These are phyloP conservation scores for Taenioides sp. DNA, from an alignment of 2,797 vertebrate genomes.

Conservation along the genomic window DNA sequence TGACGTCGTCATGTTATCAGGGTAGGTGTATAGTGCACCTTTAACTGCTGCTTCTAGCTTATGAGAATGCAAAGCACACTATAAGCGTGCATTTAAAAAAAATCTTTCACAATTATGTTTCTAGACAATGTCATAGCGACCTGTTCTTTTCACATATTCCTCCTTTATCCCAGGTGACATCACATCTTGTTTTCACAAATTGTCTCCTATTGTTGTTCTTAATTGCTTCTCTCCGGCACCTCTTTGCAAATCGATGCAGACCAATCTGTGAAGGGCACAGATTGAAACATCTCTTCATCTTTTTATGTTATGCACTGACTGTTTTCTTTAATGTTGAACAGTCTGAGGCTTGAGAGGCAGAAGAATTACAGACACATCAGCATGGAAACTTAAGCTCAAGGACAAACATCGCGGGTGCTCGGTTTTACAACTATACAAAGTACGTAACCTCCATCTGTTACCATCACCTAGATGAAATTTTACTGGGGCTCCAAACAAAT, in stretches of 20 bases:
- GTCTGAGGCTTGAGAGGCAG: conserved; percentile 9
- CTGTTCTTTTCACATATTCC: conserved; percentile 8
- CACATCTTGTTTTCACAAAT: conserved; percentile 20
- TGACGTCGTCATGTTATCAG: too few relatives aligned
- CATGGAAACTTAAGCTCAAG: conserved; percentile 21
- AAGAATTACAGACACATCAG: background rate
- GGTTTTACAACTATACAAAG: conserved; percentile 25
- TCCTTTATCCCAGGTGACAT: background rate
- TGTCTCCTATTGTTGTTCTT: conserved; percentile 1
- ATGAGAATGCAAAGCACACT: background rate
- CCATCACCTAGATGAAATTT: conserved; percentile 16
- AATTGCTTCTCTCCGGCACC: conserved; percentile 18
- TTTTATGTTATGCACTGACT: conserved; percentile 6
- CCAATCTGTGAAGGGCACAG: conserved; percentile 19
- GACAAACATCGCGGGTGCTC: conserved; percentile 14
- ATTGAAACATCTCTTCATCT: conserved; percentile 19
- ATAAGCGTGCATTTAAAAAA: background rate
- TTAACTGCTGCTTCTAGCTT: too few relatives aligned
- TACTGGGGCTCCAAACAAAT: conserved; percentile 12
- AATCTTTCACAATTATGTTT: background rate
- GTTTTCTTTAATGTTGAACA: conserved; percentile 1
- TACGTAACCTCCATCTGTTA: conserved; percentile 25
- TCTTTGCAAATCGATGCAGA: conserved; percentile 39
- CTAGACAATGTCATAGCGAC: background rate
- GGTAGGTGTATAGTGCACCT: too few relatives aligned